Conservation (phyloP, 2,113 vertebrate species). For the Amia ocellicauda region DNA sequence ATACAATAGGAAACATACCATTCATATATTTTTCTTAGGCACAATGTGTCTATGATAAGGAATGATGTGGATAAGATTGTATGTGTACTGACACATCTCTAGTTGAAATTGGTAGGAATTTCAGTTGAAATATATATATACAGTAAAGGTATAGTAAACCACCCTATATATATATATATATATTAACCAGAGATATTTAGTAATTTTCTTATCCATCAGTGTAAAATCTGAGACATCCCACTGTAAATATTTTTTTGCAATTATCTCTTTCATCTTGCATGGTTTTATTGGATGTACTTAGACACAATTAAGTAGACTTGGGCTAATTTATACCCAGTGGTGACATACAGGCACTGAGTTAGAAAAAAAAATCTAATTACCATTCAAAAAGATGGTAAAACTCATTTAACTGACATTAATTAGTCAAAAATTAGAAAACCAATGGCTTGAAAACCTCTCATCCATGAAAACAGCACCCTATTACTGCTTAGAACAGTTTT, state of each 20-base stretch:
- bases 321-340: conserved; percentile 59
- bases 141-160: too few species aligned
- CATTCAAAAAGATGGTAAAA: conserved; percentile 58
- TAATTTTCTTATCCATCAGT: background rate
- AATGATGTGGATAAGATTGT: too few species aligned
- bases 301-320: conserved; percentile 56
- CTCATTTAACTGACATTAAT: conserved; percentile 68
- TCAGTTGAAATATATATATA: too few species aligned
- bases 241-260: conserved; percentile 25
- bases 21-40: too few species aligned
- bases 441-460: conserved; percentile 42
- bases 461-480: conserved; percentile 41
- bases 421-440: conserved; percentile 60
- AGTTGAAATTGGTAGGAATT: too few species aligned
- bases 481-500: background rate
- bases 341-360: conserved; percentile 66
- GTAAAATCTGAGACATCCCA: background rate
- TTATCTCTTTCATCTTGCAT: conserved; percentile 47
- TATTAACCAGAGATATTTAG: background rate
- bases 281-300: conserved; percentile 36
- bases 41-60: too few species aligned
- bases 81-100: too few species aligned
- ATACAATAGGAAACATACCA: too few species aligned
- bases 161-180: too few species aligned
- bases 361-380: conserved; percentile 68